Evolutionary conservation across 2,888 invertebrate species (phyloP), one percentile per base, ranked within the genome.

Genomic region (Erannis defoliaria): DNA sequence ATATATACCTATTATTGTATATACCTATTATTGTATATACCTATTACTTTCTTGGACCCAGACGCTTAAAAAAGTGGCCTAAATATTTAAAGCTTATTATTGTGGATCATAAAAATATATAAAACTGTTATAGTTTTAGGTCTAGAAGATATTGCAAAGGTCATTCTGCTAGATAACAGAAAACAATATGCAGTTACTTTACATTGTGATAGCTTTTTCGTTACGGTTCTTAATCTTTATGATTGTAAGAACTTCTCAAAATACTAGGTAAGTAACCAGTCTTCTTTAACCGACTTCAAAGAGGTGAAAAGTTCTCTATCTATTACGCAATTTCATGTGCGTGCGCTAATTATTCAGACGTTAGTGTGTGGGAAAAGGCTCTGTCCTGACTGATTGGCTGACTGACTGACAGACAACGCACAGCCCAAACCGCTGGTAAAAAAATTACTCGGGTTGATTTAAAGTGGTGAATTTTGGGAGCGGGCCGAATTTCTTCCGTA

Each of bases 61-160:
- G 35, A 43, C 43, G n/a, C 5, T 18, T 33, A 18, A 21, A 1
- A 9, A 14, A 55, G 12, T 14, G 18, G 8, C n/a, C 31, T 46
- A 19, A 46, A 55, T 55, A 46, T 55, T 55, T n/a, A 46, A 19
- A 46, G 19, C 37, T 19, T 55, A 46, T 55, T 46, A 55, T 46
- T 46, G 55, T 46, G 6, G 16, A 23, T 14, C 55, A 26, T 55
- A 29, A 55, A 55, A 29, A 38, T 5, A 26, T 50, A 50, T 49
- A 1, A 6, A 8, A 5, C 26, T 50, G 12, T 49, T 49, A 14
- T 26, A 31, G 37, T 26, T 50, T 50, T 50, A 38, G 6, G 23
- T 49, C 35, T 35, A 5, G 23, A 21, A 38, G n/a, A 16, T 16
- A 12, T 50, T 23, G 5, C 33, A 37, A 26, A 37, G 16, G 50